A percentile compares a stretch with the other conserved stretches of the same genome.
Evolutionary conservation across 2,113 vertebrate species (phyloP).

Genomic region (Odontophorus gujanensis): DNA sequence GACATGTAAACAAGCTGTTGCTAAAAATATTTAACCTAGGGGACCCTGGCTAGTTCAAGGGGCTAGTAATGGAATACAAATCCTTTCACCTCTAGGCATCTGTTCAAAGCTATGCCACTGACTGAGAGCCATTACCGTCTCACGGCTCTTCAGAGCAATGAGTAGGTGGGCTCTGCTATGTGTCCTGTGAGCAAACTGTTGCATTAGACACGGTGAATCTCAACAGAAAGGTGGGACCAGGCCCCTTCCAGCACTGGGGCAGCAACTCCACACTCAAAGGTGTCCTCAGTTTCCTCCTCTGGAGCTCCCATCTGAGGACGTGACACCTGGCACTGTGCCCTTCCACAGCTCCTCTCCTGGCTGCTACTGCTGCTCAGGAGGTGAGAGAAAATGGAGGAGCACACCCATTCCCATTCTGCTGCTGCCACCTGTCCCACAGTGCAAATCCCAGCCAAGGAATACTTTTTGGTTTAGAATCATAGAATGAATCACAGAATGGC

Average conservation of each 20-base stretch:
- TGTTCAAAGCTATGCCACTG: conserved; percentile 29
- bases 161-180: conserved; percentile 49
- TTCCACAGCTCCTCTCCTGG: neutral
- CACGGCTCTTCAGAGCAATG: neutral
- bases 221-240: neutral
- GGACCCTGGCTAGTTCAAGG: conserved; percentile 37
- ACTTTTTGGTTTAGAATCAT: too few relatives aligned
- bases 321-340: neutral
- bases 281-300: neutral
- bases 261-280: neutral
- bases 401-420: rapidly evolving
- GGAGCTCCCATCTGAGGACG: neutral
- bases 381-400: neutral
- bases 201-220: neutral
- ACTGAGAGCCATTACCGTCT: neutral
- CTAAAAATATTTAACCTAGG: conserved; percentile 72
- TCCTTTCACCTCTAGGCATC: conserved; percentile 67
- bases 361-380: neutral
- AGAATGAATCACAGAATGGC: too few relatives aligned
- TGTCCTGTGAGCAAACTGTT: neutral
- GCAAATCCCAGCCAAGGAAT: neutral
- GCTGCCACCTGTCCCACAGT: neutral
- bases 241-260: neutral
- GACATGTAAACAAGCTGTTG: conserved; percentile 72
- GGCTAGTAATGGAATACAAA: conserved; percentile 63